phyloP scores from a whole-genome alignment of 2,113 vertebrate species.

The Cettia cetti region DNA sequence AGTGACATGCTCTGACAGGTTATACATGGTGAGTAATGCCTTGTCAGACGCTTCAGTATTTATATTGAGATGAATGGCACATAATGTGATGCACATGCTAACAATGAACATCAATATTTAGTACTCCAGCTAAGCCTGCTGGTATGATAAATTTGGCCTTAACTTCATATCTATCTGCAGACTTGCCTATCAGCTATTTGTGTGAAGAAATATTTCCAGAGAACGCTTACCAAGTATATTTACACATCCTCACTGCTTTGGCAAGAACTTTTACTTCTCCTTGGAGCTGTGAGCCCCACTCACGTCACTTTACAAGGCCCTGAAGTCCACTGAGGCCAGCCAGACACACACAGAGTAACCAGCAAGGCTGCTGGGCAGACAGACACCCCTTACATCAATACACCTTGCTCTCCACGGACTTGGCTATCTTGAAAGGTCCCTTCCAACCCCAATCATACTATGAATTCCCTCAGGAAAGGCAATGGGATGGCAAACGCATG shows the following conservation, averaged over 20 bases:
- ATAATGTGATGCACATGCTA: conserved; percentile 58
- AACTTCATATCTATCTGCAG: conserved; percentile 14
- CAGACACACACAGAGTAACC: neutral
- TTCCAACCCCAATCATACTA: neutral
- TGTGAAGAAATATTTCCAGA: neutral
- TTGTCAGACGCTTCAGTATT: conserved; percentile 51
- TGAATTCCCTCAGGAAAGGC: neutral
- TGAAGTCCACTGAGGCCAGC: neutral
- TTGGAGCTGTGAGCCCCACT: neutral
- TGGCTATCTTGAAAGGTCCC: rapidly evolving
- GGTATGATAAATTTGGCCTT: conserved; percentile 57
- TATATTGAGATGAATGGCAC: conserved; percentile 64
- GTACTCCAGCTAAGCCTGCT: conserved; percentile 25
- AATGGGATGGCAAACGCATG: neutral
- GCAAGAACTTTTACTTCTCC: neutral
- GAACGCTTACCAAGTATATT: neutral
- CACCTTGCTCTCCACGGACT: neutral
- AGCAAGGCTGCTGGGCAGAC: neutral
- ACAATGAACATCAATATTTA: conserved; percentile 67
- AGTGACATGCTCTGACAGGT: conserved; percentile 43
- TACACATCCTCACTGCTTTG: neutral
- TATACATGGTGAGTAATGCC: conserved; percentile 58
- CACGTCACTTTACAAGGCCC: neutral
- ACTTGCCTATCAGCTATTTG: conserved; percentile 20
- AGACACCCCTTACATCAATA: rapidly evolving